Evolutionary conservation across 2,113 vertebrate genomes (phyloP).

Genomic region (Cephalopterus ornatus): DNA sequence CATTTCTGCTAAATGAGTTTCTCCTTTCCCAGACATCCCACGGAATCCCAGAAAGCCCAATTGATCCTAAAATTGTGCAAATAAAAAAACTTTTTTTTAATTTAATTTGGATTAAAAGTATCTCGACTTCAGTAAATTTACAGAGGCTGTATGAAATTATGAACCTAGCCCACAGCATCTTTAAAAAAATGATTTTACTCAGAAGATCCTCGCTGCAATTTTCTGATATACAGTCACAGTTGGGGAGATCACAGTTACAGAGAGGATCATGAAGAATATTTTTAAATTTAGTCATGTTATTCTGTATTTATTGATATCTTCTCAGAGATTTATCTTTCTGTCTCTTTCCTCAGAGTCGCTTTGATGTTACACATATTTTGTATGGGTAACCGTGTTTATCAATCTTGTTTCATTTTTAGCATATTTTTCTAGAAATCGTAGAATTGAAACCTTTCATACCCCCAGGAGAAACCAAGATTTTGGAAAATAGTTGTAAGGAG

Average conservation of each 20-base stretch:
- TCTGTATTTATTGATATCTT: background rate
- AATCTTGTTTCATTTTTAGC: background rate
- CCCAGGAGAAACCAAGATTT: background rate
- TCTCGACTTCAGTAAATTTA: background rate
- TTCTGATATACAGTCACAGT: background rate
- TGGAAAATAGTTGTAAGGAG: background rate
- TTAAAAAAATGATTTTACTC: background rate
- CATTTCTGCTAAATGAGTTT: background rate
- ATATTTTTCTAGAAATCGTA: background rate
- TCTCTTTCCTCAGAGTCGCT: background rate
- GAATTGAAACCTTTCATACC: background rate
- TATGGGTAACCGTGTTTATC: background rate
- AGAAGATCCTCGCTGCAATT: background rate
- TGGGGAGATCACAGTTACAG: background rate
- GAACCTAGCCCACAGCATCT: background rate
- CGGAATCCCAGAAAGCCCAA: background rate
- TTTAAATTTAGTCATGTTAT: background rate
- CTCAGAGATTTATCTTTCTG: background rate
- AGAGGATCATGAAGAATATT: background rate
- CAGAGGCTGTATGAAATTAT: background rate
- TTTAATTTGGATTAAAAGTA: background rate
- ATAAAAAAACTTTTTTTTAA: background rate
- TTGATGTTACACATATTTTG: background rate
- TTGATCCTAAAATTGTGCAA: background rate
- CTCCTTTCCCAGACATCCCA: background rate